Evolutionary conservation across 2,113 vertebrate species (phyloP), one percentile per base, ranked within the genome.

Genomic region (Panthera uncia): DNA sequence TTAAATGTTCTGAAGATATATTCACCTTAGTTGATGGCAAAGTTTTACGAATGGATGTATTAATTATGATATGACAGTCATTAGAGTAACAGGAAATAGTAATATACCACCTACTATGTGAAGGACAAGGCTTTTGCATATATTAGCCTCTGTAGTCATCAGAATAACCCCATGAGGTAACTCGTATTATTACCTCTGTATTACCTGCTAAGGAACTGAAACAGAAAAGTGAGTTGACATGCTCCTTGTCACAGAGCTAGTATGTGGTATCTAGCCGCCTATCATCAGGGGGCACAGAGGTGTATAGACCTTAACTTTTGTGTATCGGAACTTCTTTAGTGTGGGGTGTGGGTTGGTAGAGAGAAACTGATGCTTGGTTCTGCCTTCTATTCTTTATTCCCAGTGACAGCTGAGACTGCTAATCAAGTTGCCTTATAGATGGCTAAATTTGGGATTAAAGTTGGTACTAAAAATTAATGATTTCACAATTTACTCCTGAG

Each of bases 391-490:
- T 82, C 6, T 92, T 94, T 66, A 74, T 65, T 83, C 14, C 2
- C 12, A 73, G 4, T 83, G 61, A 78, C 3, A 61, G 1, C 2
- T 3, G 33, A 19, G 29, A 82, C 79, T 31, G 5, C 36, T 95
- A 48, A 78, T 65, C 52, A 85, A 86, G 27, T 79, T 73, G 2
- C 23, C 16, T 93, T 94, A 38, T 52, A 13, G 1, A 41, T 83
- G 31, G 38, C 31, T 89, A 76, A 61, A 52, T 73, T 86, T 83
- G 23, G 15, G 86, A 31, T 87, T 94, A 90, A 87, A 79, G 4
- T 95, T 74, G 19, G 6, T 48, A 78, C 52, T 87, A 66, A 96
- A 96, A 89, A 33, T 87, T 78, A 87, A 73, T 33, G 14, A 27
- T 73, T 94, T 96, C 25, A 90, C 7, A 90, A 73, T 94, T 83